Base-by-base conservation (phyloP, 1,140 invertebrate genomes). In the Procambarus virginalis region DNA sequence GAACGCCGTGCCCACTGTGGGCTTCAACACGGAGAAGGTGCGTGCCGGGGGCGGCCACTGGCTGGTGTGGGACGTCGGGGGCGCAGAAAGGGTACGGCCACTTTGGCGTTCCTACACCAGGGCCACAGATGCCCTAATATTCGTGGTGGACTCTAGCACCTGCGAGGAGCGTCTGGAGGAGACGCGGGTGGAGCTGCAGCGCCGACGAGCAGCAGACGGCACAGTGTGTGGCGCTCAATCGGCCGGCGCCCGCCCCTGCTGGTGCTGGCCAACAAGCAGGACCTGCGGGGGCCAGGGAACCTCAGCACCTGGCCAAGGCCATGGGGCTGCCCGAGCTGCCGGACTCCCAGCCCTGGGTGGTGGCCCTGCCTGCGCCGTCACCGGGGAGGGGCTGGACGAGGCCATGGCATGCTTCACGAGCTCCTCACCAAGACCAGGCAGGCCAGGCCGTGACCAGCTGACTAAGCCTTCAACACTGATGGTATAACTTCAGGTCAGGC, bases 21-120 rank as follows among this genome's bases (percentile, higher is more conserved):
- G 98, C 83, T 99, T 99, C 94, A 99, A 99, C 94, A 99, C 98
- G 94, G 98, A 99, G 94, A 98, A 98, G 95, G 97, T 99, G 85
- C 96, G 95, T 92, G 94, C 95, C 14, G 96, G 96, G 94, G 96
- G 96, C 92, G 96, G 97, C 80, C 97, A 96, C 93, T 98, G 98
- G 94, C 95, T 98, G 9, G 97, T 98, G 14, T 98, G 98, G 97
- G 97, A 99, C 94, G 97, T 98, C 10, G 97, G 97, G 46, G 98
- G 98, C 64, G 97, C 98, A 92, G 98, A 99, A 94, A 98, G 99
- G 94, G 95, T 99, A 76, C 95, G 97, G 78, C 97, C 98, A 2
- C 94, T 99, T 2, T 98, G 98, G 97, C 97, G 98, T 94, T 97
- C 97, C 49, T 99, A 98, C 94, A 98, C 97, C 8, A 92, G 95